These are phyloP conservation scores for Diaperis boleti DNA, from an alignment of 2,888 invertebrate species.

Conservation along the genomic window DNA sequence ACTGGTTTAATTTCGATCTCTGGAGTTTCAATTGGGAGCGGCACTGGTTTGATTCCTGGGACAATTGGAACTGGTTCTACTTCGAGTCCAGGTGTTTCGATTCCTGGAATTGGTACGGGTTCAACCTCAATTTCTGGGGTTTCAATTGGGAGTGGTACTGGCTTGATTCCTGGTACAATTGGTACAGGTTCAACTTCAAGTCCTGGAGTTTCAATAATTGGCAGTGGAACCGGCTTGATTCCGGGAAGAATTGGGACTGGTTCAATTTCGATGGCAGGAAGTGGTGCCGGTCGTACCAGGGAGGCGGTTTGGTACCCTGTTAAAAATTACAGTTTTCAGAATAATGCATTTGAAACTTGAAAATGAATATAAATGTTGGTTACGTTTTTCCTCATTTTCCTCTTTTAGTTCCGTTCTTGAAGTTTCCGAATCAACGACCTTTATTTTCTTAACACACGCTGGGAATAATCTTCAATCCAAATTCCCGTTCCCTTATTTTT, in stretches of 20 bases:
- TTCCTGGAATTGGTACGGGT: slow-evolving; percentile 17
- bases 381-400: too few relatives aligned
- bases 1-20: slow-evolving; percentile 18
- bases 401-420: too few relatives aligned
- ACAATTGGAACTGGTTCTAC: slow-evolving; percentile 7
- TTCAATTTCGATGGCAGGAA: slow-evolving; percentile 8
- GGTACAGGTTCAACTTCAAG: slow-evolving; percentile 13
- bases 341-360: too few relatives aligned
- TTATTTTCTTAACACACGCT: too few relatives aligned
- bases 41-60: slow-evolving; percentile 20
- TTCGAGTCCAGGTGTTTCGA: slow-evolving; percentile 17
- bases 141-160: slow-evolving; percentile 2
- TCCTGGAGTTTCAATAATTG: slow-evolving; percentile 19
- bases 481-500: too few relatives aligned
- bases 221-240: not conserved
- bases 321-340: too few relatives aligned
- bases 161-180: too few relatives aligned
- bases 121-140: not conserved
- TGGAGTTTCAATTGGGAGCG: slow-evolving; percentile 6
- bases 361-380: too few relatives aligned
- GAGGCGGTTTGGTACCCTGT: slow-evolving; percentile 21
- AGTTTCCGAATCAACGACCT: too few relatives aligned
- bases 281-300: slow-evolving; percentile 7
- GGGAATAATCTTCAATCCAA: too few relatives aligned
- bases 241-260: slow-evolving; percentile 7